Evolutionary conservation across 1,140 invertebrate species (phyloP).

Genomic region (Cataglyphis hispanica): DNA sequence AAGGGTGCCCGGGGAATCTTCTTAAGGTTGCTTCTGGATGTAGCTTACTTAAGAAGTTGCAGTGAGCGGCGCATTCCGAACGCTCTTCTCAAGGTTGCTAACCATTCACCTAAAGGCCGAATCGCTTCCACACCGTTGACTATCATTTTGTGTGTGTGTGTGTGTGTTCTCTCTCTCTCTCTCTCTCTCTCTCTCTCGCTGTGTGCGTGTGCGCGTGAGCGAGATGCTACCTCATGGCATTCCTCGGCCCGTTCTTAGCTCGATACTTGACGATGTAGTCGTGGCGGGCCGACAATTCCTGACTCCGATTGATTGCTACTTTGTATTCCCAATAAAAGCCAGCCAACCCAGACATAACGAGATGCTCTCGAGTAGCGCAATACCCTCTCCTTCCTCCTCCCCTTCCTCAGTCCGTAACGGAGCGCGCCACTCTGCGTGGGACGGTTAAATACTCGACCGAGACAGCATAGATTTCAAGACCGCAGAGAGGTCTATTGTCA

Average conservation of each 20-base stretch:
- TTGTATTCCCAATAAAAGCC: constrained; percentile 22
- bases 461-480: no score
- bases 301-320: constrained; percentile 48
- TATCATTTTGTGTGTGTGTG: neutral
- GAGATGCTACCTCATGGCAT: constrained; percentile 11
- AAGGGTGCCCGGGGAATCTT: constrained; percentile 17
- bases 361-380: no score
- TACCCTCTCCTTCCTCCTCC: no score
- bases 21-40: constrained; percentile 26
- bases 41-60: constrained; percentile 78
- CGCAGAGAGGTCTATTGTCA: no score
- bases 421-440: neutral
- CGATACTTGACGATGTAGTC: constrained; percentile 16
- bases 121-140: constrained; percentile 69
- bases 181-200: no score
- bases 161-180: no score
- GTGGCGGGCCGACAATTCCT: constrained; percentile 28
- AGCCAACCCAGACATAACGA: neutral
- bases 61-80: constrained; percentile 81
- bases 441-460: neutral
- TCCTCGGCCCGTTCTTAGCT: neutral
- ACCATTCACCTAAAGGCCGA: constrained; percentile 82
- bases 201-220: neutral
- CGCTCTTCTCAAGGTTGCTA: constrained; percentile 82
- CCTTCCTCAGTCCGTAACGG: neutral